A percentile compares a stretch with the other conserved stretches of the same genome.
Evolutionary conservation across 2,888 invertebrate species (phyloP).

Genomic region (Deilephila elpenor): DNA sequence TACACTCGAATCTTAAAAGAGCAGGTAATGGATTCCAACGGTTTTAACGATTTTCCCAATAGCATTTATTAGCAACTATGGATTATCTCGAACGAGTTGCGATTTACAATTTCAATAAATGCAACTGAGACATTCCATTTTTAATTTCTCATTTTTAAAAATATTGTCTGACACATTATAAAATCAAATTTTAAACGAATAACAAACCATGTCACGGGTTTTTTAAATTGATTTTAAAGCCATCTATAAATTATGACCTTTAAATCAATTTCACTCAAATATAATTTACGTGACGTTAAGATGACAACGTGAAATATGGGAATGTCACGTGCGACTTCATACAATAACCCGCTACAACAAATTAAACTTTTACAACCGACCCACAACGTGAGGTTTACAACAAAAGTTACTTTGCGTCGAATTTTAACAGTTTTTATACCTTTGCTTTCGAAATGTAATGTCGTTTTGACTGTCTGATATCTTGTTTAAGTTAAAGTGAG

Average conservation of each 20-base stretch:
- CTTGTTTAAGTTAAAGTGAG: slow-evolving; percentile 3
- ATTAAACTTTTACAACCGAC: slow-evolving; percentile 19
- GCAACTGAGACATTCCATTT: too few relatives aligned
- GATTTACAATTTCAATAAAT: too few relatives aligned
- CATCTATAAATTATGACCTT: not conserved
- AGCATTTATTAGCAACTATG: not conserved
- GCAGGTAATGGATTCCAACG: not conserved
- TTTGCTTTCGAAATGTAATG: slow-evolving; percentile 21
- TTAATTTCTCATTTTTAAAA: too few relatives aligned
- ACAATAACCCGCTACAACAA: slow-evolving; percentile 1
- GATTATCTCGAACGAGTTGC: not conserved
- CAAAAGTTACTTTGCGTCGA: slow-evolving; percentile 8
- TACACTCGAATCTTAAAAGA: not conserved
- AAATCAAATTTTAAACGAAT: too few relatives aligned
- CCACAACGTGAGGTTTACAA: slow-evolving; percentile 18
- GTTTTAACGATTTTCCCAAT: not conserved
- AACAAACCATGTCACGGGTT: not conserved
- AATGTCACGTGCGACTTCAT: not conserved
- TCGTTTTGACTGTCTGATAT: slow-evolving; percentile 18
- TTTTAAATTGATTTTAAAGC: not conserved
- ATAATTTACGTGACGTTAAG: slow-evolving; percentile 20
- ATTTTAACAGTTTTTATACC: slow-evolving; percentile 18
- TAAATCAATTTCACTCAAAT: slow-evolving; percentile 10
- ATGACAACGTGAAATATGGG: slow-evolving; percentile 13
- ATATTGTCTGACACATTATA: not conserved